Evolutionary conservation across 2,888 invertebrate species (phyloP).

Genomic region (Xylota sylvarum): DNA sequence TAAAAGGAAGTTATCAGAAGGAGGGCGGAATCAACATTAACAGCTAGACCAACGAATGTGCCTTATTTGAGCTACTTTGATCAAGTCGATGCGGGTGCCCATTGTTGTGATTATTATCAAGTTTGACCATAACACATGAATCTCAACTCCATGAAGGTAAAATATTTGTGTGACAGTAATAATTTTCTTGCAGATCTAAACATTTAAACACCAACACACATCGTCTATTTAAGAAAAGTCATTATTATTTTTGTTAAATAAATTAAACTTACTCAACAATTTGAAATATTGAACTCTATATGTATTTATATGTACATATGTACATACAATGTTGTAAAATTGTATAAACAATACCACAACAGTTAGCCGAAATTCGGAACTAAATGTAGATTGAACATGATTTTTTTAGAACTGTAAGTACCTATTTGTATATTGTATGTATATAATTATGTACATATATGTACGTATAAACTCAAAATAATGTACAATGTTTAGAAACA

Average conservation of each 20-base stretch:
- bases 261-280: constrained; percentile 59
- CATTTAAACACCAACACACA: not conserved
- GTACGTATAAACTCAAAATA: not conserved
- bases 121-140: too few species aligned
- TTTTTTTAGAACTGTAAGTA: too few species aligned
- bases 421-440: not conserved
- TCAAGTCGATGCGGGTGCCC: too few species aligned
- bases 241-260: constrained; percentile 45
- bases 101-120: too few species aligned
- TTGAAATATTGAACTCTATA: constrained; percentile 47
- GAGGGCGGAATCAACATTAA: too few species aligned
- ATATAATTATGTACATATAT: not conserved
- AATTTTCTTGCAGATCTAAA: too few species aligned
- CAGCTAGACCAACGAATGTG: too few species aligned
- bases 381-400: constrained; percentile 2
- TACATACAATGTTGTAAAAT: constrained; percentile 8
- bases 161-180: too few species aligned
- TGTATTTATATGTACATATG: not conserved
- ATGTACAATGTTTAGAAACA: constrained; percentile 15
- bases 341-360: constrained; percentile 41
- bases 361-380: constrained; percentile 12
- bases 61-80: too few species aligned
- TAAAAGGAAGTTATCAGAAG: too few species aligned
- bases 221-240: not conserved
- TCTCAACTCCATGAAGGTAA: too few species aligned